Percentiles rank a stretch among this genome's conserved stretches.
Conservation (phyloP, 2,888 invertebrate species). For the Tigriopus californicus region DNA sequence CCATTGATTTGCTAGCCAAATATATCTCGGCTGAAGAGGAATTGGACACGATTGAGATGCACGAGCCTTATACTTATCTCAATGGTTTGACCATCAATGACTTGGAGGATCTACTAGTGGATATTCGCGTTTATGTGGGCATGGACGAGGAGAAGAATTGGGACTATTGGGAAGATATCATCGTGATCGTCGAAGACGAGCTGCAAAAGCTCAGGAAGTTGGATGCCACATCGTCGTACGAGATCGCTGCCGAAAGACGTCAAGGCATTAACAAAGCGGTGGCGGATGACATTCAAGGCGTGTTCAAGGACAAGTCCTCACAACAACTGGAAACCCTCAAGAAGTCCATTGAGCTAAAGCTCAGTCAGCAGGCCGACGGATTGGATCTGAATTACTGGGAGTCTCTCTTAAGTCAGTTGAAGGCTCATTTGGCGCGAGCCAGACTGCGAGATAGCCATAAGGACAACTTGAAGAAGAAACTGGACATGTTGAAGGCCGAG, state of each 20-base stretch:
- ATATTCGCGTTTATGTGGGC: conserved; percentile 84
- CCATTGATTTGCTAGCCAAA: conserved; percentile 89
- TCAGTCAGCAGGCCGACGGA: conserved; percentile 61
- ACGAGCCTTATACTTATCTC: conserved; percentile 87
- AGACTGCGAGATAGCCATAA: conserved; percentile 80
- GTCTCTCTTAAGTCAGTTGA: conserved; percentile 77
- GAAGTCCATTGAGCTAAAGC: conserved; percentile 64
- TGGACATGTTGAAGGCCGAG: conserved; percentile 60
- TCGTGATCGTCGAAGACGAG: conserved; percentile 83
- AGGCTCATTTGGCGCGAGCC: conserved; percentile 86
- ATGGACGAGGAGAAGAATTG: conserved; percentile 70
- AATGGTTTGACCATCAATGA: conserved; percentile 75
- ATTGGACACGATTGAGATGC: conserved; percentile 56
- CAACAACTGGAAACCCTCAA: conserved; percentile 64
- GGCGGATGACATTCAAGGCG: conserved; percentile 62
- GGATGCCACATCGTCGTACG: conserved; percentile 30
- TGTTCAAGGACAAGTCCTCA: conserved; percentile 73
- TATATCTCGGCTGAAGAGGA: conserved; percentile 69
- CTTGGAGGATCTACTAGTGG: conserved; percentile 83
- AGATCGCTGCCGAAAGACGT: conserved; percentile 36
- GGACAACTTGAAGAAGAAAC: conserved; percentile 63
- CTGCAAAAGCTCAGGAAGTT: conserved; percentile 61
- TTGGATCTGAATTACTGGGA: conserved; percentile 98
- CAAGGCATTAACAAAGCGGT: conserved; percentile 81
- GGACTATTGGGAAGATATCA: conserved; percentile 89